Evolutionary conservation across 2,888 invertebrate genomes (phyloP), one percentile per base, ranked within the genome.

Genomic region (Tridacna crocea): DNA sequence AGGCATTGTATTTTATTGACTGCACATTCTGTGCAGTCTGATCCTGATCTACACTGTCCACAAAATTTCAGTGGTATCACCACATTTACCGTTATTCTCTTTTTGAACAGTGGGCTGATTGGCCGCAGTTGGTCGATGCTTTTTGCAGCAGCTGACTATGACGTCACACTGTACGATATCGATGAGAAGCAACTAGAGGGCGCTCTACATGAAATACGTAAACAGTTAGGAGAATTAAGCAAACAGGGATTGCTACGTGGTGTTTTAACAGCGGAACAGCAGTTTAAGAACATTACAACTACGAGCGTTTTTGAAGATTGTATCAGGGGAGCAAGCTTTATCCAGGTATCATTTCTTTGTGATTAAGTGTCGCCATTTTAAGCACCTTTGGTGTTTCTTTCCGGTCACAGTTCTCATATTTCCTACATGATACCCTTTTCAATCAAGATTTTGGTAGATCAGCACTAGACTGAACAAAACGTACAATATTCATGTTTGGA

Each of bases 91-190:
- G n/a, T 36, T 8, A 27, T 78, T 46, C 72, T 36, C 1, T 17
- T 77, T 55, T 70, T 48, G 85, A 87, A 11, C 88, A 99, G 99
- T 94, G 99, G 99, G 3, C 95, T 99, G 75, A 99, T 99, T 91
- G 99, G 99, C 3, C 96, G 98, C 78, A 98, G 98, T 91, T 99
- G 98, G 98, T 97, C 99, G 0, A 99, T 99, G 98, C 95, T 99
- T 55, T 99, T 98, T 94, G 98, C 98, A 17, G 89, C 91, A n/a
- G 97, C 97, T 10, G 99, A 98, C 15, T 99, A 98, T 94, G 96
- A 97, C 93, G 99, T 99, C 47, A 95, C 96, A 19, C 95, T 99
- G 72, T 99, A 96, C 94, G 99, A 99, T 85, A 88, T 92, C 13
- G 87, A 88, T 11, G 79, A 88, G 2, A 80, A 84, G 0, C 93